A percentile compares a stretch with the other conserved stretches of the same genome.
Conservation (phyloP, 2,113 vertebrate genomes). For the Nyctibius bracteatus region DNA sequence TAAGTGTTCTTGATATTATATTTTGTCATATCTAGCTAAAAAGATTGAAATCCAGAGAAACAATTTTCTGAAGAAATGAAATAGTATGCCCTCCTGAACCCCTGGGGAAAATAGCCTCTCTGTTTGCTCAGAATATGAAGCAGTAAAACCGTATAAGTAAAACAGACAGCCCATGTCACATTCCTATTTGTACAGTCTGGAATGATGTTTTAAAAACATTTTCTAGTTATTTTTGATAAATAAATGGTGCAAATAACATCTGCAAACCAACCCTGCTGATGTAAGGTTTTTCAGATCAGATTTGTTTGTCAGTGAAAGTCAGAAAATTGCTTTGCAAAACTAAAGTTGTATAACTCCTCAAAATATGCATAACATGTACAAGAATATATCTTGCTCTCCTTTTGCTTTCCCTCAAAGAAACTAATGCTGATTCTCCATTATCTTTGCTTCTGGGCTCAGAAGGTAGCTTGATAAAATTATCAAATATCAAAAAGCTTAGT, state of each 20-base stretch:
- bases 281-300: slow-evolving; percentile 62
- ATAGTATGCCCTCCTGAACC: slow-evolving; percentile 95
- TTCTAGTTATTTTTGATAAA: slow-evolving; percentile 78
- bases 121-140: slow-evolving; percentile 92
- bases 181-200: slow-evolving; percentile 71
- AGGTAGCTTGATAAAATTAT: background rate
- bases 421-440: background rate
- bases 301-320: slow-evolving; percentile 61
- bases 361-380: slow-evolving; percentile 8
- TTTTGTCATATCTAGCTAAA: slow-evolving; percentile 97
- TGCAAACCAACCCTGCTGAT: slow-evolving; percentile 63
- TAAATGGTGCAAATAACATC: slow-evolving; percentile 72
- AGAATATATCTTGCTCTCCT: background rate
- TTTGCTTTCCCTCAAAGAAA: background rate
- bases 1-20: slow-evolving; percentile 99
- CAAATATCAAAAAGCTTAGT: background rate
- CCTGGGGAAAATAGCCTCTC: slow-evolving; percentile 90
- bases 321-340: slow-evolving; percentile 62
- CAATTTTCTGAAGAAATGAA: slow-evolving; percentile 99
- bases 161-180: slow-evolving; percentile 91
- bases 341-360: slow-evolving; percentile 20
- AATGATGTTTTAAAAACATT: slow-evolving; percentile 75
- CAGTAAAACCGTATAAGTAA: slow-evolving; percentile 88
- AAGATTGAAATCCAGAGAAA: slow-evolving; percentile 99
- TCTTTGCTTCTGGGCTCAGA: background rate